Base-by-base conservation (phyloP, 2,888 invertebrate species). In the Aspidiotus rigidus region DNA sequence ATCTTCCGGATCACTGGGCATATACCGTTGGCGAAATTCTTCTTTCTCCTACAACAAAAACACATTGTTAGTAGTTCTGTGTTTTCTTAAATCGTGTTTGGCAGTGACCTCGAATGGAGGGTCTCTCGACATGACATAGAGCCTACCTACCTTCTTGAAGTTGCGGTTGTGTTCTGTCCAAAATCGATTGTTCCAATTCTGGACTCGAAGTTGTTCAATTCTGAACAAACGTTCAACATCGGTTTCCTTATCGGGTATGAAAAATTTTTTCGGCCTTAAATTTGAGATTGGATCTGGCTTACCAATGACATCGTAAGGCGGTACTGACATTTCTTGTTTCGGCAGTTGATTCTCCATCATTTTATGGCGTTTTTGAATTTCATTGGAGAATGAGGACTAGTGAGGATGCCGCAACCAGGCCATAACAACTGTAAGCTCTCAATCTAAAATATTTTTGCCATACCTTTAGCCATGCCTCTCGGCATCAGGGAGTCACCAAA, bases 121-220 rank as follows among this genome's bases (percentile, higher is more conserved):
- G n/a, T 13, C 49, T 49, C 11, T 13, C 6, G n/a, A 3, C 6
- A 49, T 13, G 6, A 49, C 6, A 49, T 49, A 2, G 2, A 49
- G 49, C 6, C 11, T 6, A 49, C 49, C 49, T 78, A 87, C 88
- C 78, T 86, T 82, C 75, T 85, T 83, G 78, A 92, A 93, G 69
- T 82, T 84, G 39, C 82, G 82, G 76, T 93, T 93, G 75, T 93
- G 93, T 72, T 82, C 81, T 0, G 82, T 80, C 93, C 93, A 93
- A 79, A 93, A 93, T 53, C 82, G 80, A 73, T 92, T 87, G 78
- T 93, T 92, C 92, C 92, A 93, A 70, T 83, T 80, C 75, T 90
- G 89, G 0, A 88, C 87, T 71, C 85, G 85, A 72, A 83, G 80
- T 75, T 87, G 83, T 73, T 84, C 77, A 73, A 83, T 77, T 71